Base-by-base conservation (phyloP, 2,888 invertebrate genomes). In the Coronaproctus castanopsis region DNA sequence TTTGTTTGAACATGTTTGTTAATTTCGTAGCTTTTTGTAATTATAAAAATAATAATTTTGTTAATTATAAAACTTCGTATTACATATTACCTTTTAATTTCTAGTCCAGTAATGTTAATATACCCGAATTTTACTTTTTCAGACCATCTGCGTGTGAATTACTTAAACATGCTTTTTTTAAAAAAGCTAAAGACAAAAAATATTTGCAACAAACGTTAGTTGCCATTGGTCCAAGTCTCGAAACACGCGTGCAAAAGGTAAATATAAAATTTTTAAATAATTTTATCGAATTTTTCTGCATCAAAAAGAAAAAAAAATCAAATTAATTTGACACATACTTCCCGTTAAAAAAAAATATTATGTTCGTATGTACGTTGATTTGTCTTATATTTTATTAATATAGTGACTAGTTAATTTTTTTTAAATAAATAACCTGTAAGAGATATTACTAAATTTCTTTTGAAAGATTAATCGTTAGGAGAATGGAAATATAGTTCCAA, bases 111-210 rank as follows among this genome's bases (percentile, higher is more conserved):
- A 10, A 10, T 18, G 18, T 20, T 53, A 14, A 18, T 19, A 20
- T 53, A 14, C 19, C n/a, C 53, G n/a, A 20, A 55, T 24, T 55
- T 5, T 21, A 50, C 19, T 50, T 55, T 69, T 69, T 55, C 63
- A 76, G 84, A 67, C 96, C 97, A 5, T 87, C 95, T 0, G 96
- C 98, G 20, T 86, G 88, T 49, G 96, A 97, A 72, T 75, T 98
- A 56, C 74, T 99, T 59, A 97, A 96, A 73, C 91, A 97, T 73
- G 89, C 92, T 2, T 98, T 98, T 73, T 96, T 98, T 75, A 93
- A 89, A 71, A 97, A 97, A 73, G 90, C 95, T 10, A 97, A 96
- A 73, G 91, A 91, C 70, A 85, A 85, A 69, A 87, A 85, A 69
- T 90, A 88, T 74, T 75, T 92, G 52, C 85, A 86, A 62, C 85